Base-by-base conservation (phyloP, 2,113 vertebrate species). In the Chitala chitala region DNA sequence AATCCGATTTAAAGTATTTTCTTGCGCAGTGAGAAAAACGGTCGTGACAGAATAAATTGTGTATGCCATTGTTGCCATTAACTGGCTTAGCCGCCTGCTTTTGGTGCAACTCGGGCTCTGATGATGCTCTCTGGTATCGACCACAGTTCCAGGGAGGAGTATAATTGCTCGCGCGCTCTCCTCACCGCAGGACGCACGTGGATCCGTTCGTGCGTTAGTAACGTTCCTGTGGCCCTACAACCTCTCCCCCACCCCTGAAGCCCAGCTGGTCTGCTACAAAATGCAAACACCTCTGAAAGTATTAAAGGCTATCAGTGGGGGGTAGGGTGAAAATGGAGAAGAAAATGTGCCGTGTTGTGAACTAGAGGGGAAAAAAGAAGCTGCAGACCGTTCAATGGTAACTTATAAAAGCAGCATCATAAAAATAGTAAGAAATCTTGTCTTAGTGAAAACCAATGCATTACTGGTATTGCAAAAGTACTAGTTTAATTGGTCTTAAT, bases 121-220 rank as follows among this genome's bases (percentile, higher is more conserved):
- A 78, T 82, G 82, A 78, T 71, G 74, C 58, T 80, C 75, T 77
- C 70, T 78, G 80, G 81, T 80, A 77, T 78, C 44, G 78, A 85
- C 86, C 84, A n/a, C n/a, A n/a, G n/a, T 84, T 79, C 78, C 78
- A 75, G 76, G 70, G 70, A 53, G 82, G 77, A 79, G 83, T 77
- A 86, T 87, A 86, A 89, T 87, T 86, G 86, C 75, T 82, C 77
- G 76, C 71, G 33, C 42, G 74, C 82, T 72, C 73, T 77, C 70
- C 66, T 75, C 78, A 55, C n/a, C n/a, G 71, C 12, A 75, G 79
- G 78, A 71, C 82, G 85, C 71, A 79, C 85, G 83, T 79, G 80
- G 79, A 78, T 65, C 71, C n/a, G n/a, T n/a, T n/a, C n/a, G 54
- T 55, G 77, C 81, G 83, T 83, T 82, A 81, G 82, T 79, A 69